Evolutionary conservation across 30 jellyfish, hydroid and myxozoan genomes (phyloP).

Genomic region (Rhopilema esculentum): DNA sequence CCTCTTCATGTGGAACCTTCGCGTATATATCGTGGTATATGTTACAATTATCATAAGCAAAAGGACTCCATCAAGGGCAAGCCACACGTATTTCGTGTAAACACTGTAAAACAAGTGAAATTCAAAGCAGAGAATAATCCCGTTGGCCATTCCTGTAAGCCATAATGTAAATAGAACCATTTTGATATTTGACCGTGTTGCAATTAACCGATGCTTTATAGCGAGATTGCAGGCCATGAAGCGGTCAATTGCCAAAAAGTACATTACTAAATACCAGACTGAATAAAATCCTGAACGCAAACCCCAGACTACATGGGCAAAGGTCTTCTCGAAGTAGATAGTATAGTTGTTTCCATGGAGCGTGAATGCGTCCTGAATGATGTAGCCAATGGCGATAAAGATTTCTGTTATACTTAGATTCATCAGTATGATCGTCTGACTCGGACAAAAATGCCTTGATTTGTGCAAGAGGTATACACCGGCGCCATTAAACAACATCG

Average conservation of each 20-base stretch:
- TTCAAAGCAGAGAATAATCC: conserved; percentile 13
- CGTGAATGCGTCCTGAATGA: conserved; percentile 49
- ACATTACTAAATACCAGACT: conserved; percentile 58
- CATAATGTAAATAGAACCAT: conserved; percentile 15
- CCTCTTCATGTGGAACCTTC: conserved; percentile 20
- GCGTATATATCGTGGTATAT: conserved; percentile 40
- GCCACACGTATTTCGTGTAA: conserved; percentile 56
- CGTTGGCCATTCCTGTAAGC: conserved; percentile 34
- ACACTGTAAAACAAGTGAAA: conserved; percentile 24
- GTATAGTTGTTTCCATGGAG: conserved; percentile 19
- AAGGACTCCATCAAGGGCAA: conserved; percentile 35
- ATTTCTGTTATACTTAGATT: conserved; percentile 48
- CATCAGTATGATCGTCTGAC: conserved; percentile 31
- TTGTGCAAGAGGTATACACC: conserved; percentile 46
- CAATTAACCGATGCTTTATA: conserved; percentile 50
- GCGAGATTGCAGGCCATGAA: conserved; percentile 65
- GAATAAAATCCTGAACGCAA: conserved; percentile 42
- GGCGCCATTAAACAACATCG: conserved; percentile 40
- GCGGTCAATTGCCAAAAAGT: conserved; percentile 33
- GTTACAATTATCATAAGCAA: conserved; percentile 5
- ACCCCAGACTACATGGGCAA: conserved; percentile 60
- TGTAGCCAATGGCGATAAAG: conserved; percentile 25
- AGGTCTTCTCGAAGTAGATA: conserved; percentile 9
- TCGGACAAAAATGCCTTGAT: conserved; percentile 31
- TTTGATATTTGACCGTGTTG: conserved; percentile 31